Conservation (phyloP, 2,888 invertebrate genomes). For the Drosophila emarginata region DNA sequence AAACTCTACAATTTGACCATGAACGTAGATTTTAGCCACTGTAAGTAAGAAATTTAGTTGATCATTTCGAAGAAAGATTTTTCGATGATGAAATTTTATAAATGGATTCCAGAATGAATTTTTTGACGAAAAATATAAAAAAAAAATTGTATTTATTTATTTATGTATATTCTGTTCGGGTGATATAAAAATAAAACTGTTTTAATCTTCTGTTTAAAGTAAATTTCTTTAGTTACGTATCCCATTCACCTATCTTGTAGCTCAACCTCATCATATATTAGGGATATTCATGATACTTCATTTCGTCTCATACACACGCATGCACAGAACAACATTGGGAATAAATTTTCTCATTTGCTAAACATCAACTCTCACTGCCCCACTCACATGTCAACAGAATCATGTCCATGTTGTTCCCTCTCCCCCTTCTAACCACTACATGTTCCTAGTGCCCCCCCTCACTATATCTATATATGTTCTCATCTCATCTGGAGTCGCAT, state of each 20-base stretch:
- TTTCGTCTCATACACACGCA: slow-evolving; percentile 7
- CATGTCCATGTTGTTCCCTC: slow-evolving; percentile 18
- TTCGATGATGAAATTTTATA: no score
- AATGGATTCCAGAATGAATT: no score
- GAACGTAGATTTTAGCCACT: background rate
- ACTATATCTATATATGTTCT: background rate
- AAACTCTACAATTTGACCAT: slow-evolving; percentile 15
- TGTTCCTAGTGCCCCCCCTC: slow-evolving; percentile 13
- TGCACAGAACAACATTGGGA: background rate
- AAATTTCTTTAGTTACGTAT: background rate
- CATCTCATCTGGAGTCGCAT: slow-evolving; percentile 45
- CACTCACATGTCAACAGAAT: slow-evolving; percentile 12
- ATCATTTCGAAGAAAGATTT: no score
- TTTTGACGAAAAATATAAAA: no score
- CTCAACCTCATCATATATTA: slow-evolving; percentile 28
- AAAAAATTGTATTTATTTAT: no score
- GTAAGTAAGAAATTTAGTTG: background rate
- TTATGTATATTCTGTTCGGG: no score
- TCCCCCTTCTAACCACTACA: slow-evolving; percentile 35
- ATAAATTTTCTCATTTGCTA: background rate
- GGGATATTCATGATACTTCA: background rate
- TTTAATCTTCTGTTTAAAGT: no score
- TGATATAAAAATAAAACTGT: no score
- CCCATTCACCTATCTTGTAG: slow-evolving; percentile 43
- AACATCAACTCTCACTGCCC: slow-evolving; percentile 9